phyloP scores from a whole-genome alignment of 2,113 vertebrate genomes.

The Dicrurus megarhynchus region DNA sequence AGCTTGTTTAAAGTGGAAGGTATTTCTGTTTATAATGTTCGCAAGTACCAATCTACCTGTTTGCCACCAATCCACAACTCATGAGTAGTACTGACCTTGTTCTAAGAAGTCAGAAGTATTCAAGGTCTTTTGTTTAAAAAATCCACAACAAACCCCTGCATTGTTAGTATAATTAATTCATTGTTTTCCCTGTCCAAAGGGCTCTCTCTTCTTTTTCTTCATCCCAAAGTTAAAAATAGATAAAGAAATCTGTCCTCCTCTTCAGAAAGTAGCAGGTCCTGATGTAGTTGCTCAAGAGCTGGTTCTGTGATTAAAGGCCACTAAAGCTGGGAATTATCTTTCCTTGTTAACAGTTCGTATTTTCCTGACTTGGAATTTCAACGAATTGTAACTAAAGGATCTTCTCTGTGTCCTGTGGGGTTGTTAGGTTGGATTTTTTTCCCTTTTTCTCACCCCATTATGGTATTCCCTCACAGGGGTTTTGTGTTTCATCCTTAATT shows the following conservation, averaged over 20 bases:
- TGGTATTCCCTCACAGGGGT: not conserved
- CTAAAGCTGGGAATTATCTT: not conserved
- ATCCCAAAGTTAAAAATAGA: not conserved
- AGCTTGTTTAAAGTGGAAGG: not conserved
- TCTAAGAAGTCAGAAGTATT: not conserved
- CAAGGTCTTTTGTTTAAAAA: not conserved
- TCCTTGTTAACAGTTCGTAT: not conserved
- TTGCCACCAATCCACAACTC: not conserved
- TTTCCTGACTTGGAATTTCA: not conserved
- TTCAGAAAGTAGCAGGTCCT: not conserved
- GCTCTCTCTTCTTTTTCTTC: not conserved
- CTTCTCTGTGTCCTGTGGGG: not conserved
- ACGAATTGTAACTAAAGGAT: not conserved
- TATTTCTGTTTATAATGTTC: not conserved
- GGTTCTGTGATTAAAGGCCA: not conserved
- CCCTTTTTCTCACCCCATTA: not conserved
- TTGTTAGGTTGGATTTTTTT: not conserved
- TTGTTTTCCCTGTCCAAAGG: not conserved
- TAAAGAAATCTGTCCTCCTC: not conserved
- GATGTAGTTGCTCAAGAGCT: not conserved
- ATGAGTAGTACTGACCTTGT: not conserved
- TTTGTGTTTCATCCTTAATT: conserved; percentile 4
- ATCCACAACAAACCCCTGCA: not conserved
- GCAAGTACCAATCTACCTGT: not conserved
- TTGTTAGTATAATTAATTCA: not conserved